Base-by-base conservation (phyloP, 2,113 vertebrate genomes). In the Lonchura striata region DNA sequence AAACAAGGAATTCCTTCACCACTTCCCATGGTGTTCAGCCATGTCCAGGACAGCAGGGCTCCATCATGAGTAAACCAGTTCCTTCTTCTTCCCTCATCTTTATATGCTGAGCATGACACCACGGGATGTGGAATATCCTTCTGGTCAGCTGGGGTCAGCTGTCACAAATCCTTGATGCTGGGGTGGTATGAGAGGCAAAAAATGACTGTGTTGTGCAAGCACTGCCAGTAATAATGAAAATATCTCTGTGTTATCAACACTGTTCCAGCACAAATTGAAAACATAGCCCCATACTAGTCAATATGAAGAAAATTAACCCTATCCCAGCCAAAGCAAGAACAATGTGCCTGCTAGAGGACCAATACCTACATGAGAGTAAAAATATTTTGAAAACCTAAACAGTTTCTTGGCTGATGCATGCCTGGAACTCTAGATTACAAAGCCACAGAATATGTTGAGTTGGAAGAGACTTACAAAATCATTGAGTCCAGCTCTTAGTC, bases 101-200 rank as follows among this genome's bases (percentile, higher is more conserved):
- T 47, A 35, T 31, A 11, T 35, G 24, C 11, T 53, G n/a, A 59
- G 9, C 17, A 53, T 22, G 14, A 35, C 12, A 25, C 20, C 17
- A 27, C 6, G 20, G 4, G 7, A 18, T 47, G 22, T 53, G 25
- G n/a, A 52, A 59, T 53, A 66, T 22, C 44, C 39, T n/a, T 79
- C n/a, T 0, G 0, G 30, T 70, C n/a, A 28, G 12, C 1, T 46
- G 44, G 23, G 66, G 12, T 60, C 52, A 53, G 44, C 20, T 59
- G 16, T 41, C 33, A 44, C 17, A 72, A 47, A 52, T 66, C 21
- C 15, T 27, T 72, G 52, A 7, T 39, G 37, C 6, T 46, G 39
- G 9, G 20, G 4, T 27, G 7, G 5, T 15, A 3, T 41, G 52
- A 72, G 46, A 59, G 21, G 18, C 25, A 90, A 42, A 78, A 71